Percentiles rank a stretch among this genome's conserved stretches.
phyloP scores from a whole-genome alignment of 2,888 invertebrate genomes.

The Aradus depressus region DNA sequence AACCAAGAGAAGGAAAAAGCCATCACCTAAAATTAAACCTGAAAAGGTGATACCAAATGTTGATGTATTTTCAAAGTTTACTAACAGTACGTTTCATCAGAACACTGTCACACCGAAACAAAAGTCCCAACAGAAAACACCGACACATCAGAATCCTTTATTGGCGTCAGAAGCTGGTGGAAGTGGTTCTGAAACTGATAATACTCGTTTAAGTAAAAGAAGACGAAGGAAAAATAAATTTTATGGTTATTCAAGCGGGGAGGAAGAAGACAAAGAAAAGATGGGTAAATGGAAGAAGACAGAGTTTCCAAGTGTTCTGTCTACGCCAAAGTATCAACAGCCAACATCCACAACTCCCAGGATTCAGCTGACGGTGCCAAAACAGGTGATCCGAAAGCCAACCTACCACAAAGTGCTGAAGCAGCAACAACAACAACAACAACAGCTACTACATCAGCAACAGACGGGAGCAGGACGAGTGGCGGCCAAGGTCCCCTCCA shows the following conservation, averaged over 20 bases:
- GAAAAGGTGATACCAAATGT: conserved; percentile 9
- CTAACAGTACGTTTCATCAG: conserved; percentile 12
- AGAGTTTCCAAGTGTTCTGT: not conserved
- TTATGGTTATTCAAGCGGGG: conserved; percentile 79
- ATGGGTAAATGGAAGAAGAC: conserved; percentile 55
- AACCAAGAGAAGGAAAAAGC: conserved; percentile 38
- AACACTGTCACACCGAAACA: conserved; percentile 12
- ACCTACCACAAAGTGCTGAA: conserved; percentile 19
- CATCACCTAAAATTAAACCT: conserved; percentile 8
- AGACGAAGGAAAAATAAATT: conserved; percentile 73
- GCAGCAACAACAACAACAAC: too few relatives aligned
- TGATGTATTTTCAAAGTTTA: conserved; percentile 11
- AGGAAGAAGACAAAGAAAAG: conserved; percentile 40
- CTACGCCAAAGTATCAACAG: conserved; percentile 8
- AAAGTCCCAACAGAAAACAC: not conserved
- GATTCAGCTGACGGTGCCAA: conserved; percentile 25
- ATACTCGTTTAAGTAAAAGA: conserved; percentile 51
- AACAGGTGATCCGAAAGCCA: conserved; percentile 24
- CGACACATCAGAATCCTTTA: conserved; percentile 12
- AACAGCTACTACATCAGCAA: conserved; percentile 5
- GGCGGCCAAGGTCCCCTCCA: conserved; percentile 1
- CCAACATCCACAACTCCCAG: conserved; percentile 17
- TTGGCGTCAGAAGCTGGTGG: conserved; percentile 30
- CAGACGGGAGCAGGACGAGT: not conserved
- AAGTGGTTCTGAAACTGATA: conserved; percentile 46